Evolutionary conservation across 2,113 vertebrate genomes (phyloP).

Genomic region (Micronycteris hirsuta): DNA sequence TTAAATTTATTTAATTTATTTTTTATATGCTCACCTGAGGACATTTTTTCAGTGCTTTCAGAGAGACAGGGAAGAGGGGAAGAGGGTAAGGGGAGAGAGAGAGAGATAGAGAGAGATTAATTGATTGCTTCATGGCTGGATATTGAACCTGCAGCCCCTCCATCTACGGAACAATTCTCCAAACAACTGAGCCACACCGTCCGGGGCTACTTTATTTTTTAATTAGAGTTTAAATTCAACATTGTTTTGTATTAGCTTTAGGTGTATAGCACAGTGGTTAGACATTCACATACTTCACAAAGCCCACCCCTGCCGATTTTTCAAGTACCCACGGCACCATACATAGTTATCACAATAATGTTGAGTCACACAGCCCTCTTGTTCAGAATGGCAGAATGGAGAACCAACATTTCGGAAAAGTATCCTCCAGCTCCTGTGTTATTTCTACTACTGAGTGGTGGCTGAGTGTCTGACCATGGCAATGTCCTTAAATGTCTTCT

Average conservation of each 20-base stretch:
- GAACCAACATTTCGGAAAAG: neutral
- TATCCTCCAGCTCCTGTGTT: neutral
- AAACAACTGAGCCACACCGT: no score
- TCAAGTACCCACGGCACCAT: neutral
- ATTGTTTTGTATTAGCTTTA: neutral
- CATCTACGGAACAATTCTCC: no score
- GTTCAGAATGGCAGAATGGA: neutral
- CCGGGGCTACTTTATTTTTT: neutral
- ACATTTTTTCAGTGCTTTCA: no score
- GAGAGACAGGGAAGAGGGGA: no score
- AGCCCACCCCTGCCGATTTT: neutral
- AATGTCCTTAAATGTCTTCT: neutral
- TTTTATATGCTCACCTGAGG: no score
- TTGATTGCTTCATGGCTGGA: neutral
- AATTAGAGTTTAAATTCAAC: neutral
- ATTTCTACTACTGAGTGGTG: neutral
- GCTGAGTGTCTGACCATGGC: neutral
- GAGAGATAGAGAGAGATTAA: neutral
- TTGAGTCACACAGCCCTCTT: neutral
- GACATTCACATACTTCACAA: neutral
- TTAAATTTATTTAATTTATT: neutral
- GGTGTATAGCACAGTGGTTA: neutral
- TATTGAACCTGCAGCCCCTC: no score
- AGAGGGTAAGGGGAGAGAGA: neutral
- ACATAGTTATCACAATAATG: neutral